phyloP scores from a whole-genome alignment of 2,113 vertebrate genomes.

The Ammodytes marinus region DNA sequence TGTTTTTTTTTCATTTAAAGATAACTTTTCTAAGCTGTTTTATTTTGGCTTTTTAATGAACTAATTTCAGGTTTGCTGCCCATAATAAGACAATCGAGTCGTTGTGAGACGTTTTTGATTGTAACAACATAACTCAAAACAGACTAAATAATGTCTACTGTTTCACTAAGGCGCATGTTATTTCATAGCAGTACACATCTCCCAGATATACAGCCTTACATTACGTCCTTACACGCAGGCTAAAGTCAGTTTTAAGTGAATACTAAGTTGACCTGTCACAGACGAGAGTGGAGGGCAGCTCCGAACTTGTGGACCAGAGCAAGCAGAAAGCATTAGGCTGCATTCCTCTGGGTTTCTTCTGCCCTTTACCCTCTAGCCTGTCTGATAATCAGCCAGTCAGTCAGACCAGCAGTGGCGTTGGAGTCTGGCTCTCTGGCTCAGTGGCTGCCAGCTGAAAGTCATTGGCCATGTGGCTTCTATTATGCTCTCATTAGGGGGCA shows the following conservation, averaged over 20 bases:
- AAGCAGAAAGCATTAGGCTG: slow-evolving; percentile 41
- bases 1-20: neutral
- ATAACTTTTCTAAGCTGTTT: neutral
- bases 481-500: slow-evolving; percentile 73
- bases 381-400: slow-evolving; percentile 58
- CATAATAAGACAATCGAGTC: neutral
- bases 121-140: neutral
- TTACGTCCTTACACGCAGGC: neutral
- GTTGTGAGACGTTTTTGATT: neutral
- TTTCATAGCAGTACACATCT: neutral
- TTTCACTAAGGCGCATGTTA: neutral
- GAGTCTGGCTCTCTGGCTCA: slow-evolving; percentile 45
- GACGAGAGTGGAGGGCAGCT: slow-evolving; percentile 10
- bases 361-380: slow-evolving; percentile 58
- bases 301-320: slow-evolving; percentile 10
- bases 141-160: slow-evolving; percentile 3
- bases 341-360: slow-evolving; percentile 60
- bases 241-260: slow-evolving; percentile 5
- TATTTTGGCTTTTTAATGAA: neutral
- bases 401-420: slow-evolving; percentile 44
- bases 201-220: neutral
- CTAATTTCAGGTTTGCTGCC: neutral
- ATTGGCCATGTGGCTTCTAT: slow-evolving; percentile 83
- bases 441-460: slow-evolving; percentile 78
- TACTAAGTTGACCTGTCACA: neutral